Percentiles rank a stretch among this genome's conserved stretches.
phyloP scores from a whole-genome alignment of 1,140 invertebrate species.

The Agrypnia vestita region DNA sequence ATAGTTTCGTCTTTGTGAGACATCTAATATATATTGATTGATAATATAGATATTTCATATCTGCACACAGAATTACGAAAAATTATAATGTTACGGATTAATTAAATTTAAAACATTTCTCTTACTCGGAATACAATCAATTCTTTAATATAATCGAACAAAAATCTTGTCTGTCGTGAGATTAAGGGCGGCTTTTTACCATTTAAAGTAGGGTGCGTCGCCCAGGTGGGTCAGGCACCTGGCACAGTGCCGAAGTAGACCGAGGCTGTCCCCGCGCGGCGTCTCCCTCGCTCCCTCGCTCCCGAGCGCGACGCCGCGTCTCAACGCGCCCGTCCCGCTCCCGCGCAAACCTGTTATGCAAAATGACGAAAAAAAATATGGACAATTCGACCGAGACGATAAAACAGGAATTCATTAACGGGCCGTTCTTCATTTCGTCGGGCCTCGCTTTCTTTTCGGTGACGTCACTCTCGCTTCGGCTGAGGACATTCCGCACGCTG shows the following conservation, averaged over 20 bases:
- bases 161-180: too few species aligned
- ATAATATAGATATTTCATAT: too few species aligned
- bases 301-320: background rate
- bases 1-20: too few species aligned
- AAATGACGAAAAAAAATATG: background rate
- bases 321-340: background rate
- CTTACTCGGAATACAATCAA: too few species aligned
- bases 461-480: background rate
- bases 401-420: constrained; percentile 2
- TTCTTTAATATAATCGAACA: too few species aligned
- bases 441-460: background rate
- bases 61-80: too few species aligned
- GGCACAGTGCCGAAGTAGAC: background rate
- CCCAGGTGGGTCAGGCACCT: background rate
- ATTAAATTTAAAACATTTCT: too few species aligned
- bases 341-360: constrained; percentile 4
- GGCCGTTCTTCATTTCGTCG: background rate
- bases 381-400: background rate
- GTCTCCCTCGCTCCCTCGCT: constrained; percentile 3
- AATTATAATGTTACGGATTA: too few species aligned
- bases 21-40: too few species aligned
- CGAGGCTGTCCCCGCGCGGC: background rate
- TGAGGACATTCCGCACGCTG: too few species aligned
- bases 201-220: background rate
- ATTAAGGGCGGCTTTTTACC: background rate